Conservation (phyloP, 2,113 vertebrate species). For the Alces alces region DNA sequence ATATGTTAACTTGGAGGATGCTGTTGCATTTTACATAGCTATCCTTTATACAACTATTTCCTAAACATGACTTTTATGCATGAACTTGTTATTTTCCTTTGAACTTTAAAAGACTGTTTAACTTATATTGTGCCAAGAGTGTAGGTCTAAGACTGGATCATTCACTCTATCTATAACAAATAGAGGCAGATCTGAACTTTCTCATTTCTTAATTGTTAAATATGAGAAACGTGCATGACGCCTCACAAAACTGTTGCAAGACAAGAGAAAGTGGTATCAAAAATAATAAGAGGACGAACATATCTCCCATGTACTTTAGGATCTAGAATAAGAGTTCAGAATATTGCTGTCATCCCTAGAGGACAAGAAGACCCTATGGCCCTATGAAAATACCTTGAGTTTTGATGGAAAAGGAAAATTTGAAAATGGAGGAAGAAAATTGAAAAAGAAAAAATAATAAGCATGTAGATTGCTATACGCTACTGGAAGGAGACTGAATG, state of each 20-base stretch:
- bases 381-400: background rate
- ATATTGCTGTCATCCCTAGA: background rate
- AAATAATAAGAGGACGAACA: background rate
- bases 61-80: background rate
- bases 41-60: background rate
- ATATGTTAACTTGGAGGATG: background rate
- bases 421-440: background rate
- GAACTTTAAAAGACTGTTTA: background rate
- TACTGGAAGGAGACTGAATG: background rate
- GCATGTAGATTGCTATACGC: background rate
- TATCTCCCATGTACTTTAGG: background rate
- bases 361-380: background rate
- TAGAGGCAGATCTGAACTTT: background rate
- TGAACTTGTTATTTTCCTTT: background rate
- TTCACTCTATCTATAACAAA: background rate
- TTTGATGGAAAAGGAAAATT: background rate
- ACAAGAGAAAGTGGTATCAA: background rate
- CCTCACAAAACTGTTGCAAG: background rate
- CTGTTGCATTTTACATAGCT: background rate
- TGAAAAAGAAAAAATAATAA: background rate
- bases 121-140: background rate
- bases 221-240: background rate
- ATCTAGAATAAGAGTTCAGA: constrained; percentile 11
- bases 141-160: background rate
- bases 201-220: background rate